Evolutionary conservation across 2,888 invertebrate species (phyloP), one percentile per base, ranked within the genome.

Genomic region (Dexiosoma caninum): DNA sequence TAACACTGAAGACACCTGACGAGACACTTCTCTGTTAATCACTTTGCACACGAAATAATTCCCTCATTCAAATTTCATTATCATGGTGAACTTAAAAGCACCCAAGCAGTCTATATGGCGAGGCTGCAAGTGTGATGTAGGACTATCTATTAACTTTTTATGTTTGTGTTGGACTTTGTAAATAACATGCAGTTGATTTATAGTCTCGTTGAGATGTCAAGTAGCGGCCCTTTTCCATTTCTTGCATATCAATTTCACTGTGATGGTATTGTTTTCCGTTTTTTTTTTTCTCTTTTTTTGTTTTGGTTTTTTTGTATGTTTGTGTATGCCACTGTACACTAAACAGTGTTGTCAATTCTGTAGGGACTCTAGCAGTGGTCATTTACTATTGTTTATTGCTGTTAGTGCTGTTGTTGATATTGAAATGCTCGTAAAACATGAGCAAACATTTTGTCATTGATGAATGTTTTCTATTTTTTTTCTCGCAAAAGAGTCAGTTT

Each of bases 121-220:
- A 21, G 8, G 3, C 10, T 44, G 19, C 21, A 7, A 12, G 0
- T 14, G 5, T 23, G 19, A 4, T 23, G 19, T 10, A 49, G 10
- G n/a, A 49, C 14, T 57, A 30, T 60, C 14, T 16, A 10, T 60
- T 7, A 10, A 10, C n/a, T 60, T 7, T 44, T 5, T 30, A 10
- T 40, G 37, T 23, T 14, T 16, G 10, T 49, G 10, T n/a, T 27
- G 4, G 10, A 30, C 9, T 55, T 21, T 14, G 14, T 44, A 46
- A 40, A 69, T 53, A 71, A 60, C 67, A 72, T 60, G 53, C 37
- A 67, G 67, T 74, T 78, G 78, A 78, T 78, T 78, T 78, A 78
- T 78, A 55, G 51, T 78, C 46, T 71, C 67, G 53, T 67, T 67
- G 72, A 67, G 49, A 49, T 59, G 75, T 67, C 75, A 75, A 67